These are phyloP conservation scores for Achlya flavicornis DNA, from an alignment of 2,888 invertebrate species.

Conservation along the genomic window DNA sequence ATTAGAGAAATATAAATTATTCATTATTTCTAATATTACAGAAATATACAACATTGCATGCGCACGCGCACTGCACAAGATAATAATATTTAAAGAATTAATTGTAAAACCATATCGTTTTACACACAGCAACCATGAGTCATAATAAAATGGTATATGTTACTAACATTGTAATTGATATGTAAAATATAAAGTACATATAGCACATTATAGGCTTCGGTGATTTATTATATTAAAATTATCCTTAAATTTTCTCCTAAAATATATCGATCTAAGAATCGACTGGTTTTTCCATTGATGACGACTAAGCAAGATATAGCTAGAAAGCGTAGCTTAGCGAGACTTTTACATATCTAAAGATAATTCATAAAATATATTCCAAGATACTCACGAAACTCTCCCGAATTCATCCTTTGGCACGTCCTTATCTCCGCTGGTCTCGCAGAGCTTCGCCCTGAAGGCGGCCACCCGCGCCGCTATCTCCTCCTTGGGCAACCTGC, in stretches of 20 bases:
- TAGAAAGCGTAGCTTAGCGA: no score
- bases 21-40: no score
- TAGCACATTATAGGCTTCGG: not conserved
- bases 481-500: conserved; percentile 92
- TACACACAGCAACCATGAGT: not conserved
- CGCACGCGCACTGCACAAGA: not conserved
- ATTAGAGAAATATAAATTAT: no score
- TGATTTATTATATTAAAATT: not conserved
- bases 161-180: not conserved
- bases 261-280: no score
- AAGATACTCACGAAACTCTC: conserved; percentile 85
- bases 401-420: conserved; percentile 92
- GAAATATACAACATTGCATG: not conserved
- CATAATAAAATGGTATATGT: not conserved
- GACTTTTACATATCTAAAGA: no score
- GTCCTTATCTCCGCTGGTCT: conserved; percentile 81
- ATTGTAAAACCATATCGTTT: not conserved
- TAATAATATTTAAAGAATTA: not conserved
- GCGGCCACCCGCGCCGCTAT: conserved; percentile 93
- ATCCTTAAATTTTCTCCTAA: no score
- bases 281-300: no score
- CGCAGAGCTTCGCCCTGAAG: conserved; percentile 94
- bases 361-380: not conserved
- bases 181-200: not conserved
- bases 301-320: no score